Percentiles rank a stretch among this genome's conserved stretches.
phyloP scores from a whole-genome alignment of 2,797 vertebrate genomes.

The Sebastes elongatus region DNA sequence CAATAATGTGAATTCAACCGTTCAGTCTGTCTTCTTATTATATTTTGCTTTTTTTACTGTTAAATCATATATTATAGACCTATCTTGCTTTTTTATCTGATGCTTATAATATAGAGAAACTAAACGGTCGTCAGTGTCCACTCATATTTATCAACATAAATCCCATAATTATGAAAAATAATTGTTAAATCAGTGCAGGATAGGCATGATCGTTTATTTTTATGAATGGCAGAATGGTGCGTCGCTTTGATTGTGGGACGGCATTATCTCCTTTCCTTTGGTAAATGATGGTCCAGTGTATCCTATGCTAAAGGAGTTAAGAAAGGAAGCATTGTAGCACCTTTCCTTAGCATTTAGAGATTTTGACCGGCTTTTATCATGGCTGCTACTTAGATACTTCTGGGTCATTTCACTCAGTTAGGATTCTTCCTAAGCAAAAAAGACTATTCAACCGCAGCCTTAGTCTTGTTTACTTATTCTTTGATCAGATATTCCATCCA shows the following conservation, averaged over 20 bases:
- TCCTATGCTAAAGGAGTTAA: background rate
- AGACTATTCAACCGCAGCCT: background rate
- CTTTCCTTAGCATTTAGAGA: background rate
- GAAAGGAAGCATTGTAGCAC: background rate
- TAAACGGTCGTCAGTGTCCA: background rate
- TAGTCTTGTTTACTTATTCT: background rate
- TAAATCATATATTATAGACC: too few species aligned
- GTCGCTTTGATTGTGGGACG: fast-evolving
- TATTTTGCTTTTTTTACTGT: background rate
- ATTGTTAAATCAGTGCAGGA: too few species aligned
- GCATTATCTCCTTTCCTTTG: too few species aligned
- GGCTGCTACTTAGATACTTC: background rate
- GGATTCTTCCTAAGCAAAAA: background rate
- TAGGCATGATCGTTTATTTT: too few species aligned
- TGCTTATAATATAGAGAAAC: background rate
- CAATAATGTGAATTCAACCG: background rate
- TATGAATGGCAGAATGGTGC: too few species aligned
- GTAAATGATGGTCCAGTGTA: background rate
- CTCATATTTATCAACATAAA: too few species aligned
- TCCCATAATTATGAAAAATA: too few species aligned
- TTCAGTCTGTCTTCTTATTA: too few species aligned
- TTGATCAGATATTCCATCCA: background rate
- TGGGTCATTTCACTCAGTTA: background rate
- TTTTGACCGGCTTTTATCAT: background rate
- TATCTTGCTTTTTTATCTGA: background rate